A percentile compares a stretch with the other conserved stretches of the same genome.
phyloP scores from a whole-genome alignment of 2,888 invertebrate genomes.

The Coelopa pilipes region DNA sequence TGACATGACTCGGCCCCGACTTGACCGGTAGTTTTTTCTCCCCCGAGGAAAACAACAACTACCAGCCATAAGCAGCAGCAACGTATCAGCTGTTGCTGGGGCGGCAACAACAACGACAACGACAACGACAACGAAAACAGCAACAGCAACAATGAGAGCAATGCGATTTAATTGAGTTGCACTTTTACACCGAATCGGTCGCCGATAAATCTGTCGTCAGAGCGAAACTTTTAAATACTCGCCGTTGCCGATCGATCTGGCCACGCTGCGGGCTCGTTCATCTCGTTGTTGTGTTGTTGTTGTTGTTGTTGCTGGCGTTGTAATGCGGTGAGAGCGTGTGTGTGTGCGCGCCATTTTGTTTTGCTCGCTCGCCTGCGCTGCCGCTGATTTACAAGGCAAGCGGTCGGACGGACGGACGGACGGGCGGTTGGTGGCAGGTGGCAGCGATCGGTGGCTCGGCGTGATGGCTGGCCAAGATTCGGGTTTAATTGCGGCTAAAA shows the following conservation, averaged over 20 bases:
- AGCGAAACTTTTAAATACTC: conserved; percentile 8
- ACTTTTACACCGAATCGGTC: conserved; percentile 19
- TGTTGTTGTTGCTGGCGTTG: conserved; percentile 1
- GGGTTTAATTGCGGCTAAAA: conserved; percentile 43
- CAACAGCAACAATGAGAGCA: background rate
- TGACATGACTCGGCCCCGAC: too few relatives aligned
- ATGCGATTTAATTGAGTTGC: conserved; percentile 32
- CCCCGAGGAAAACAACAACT: background rate
- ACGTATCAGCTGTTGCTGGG: background rate
- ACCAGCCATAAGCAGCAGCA: background rate
- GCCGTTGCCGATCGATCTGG: background rate
- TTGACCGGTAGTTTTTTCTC: too few relatives aligned
- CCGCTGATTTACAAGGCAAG: conserved; percentile 4
- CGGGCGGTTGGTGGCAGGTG: conserved; percentile 22
- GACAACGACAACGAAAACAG: conserved; percentile 3
- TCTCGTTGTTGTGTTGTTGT: too few relatives aligned
- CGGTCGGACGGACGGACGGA: too few relatives aligned
- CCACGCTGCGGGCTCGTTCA: too few relatives aligned
- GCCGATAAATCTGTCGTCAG: conserved; percentile 22
- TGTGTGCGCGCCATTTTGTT: background rate
- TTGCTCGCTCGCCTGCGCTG: background rate
- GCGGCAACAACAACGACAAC: background rate
- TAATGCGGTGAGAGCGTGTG: background rate
- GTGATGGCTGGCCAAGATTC: conserved; percentile 28
- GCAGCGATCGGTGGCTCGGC: conserved; percentile 14